These are phyloP conservation scores for Theodoxus fluviatilis DNA, from an alignment of 2,888 invertebrate species.

Conservation along the genomic window DNA sequence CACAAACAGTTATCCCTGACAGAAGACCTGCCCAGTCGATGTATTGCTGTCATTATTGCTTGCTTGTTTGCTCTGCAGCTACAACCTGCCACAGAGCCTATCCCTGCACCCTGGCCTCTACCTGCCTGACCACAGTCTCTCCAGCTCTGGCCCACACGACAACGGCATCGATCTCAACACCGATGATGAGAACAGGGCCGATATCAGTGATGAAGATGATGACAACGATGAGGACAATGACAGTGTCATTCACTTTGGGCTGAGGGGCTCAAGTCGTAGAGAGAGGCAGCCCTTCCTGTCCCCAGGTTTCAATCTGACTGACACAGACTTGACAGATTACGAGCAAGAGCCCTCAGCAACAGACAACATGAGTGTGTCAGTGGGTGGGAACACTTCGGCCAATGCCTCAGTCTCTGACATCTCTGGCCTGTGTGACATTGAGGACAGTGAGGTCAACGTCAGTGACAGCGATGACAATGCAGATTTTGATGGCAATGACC, in stretches of 20 bases:
- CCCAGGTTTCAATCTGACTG: no score
- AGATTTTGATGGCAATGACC: slow-evolving; percentile 33
- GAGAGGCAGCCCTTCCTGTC: slow-evolving; percentile 33
- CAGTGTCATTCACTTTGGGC: slow-evolving; percentile 56
- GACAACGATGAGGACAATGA: slow-evolving; percentile 52
- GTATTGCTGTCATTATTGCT: no score
- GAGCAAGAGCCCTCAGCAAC: no score
- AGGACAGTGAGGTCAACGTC: slow-evolving; percentile 68
- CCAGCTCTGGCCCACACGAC: slow-evolving; percentile 34
- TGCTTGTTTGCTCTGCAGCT: no score
- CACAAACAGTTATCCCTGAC: no score
- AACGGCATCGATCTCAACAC: slow-evolving; percentile 32
- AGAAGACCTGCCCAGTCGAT: no score
- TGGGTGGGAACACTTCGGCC: slow-evolving; percentile 70
- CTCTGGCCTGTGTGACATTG: slow-evolving; percentile 90
- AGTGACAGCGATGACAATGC: slow-evolving; percentile 60
- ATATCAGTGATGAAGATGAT: slow-evolving; percentile 38
- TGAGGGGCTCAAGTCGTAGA: no score
- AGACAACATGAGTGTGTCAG: slow-evolving; percentile 76
- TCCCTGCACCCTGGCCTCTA: slow-evolving; percentile 86
- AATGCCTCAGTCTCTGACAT: slow-evolving; percentile 82
- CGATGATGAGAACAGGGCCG: slow-evolving; percentile 32
- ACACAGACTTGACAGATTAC: no score
- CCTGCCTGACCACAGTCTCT: slow-evolving; percentile 71
- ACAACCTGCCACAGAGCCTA: slow-evolving; percentile 67